phyloP scores from a whole-genome alignment of 2,113 vertebrate genomes.

The Hippopotamus amphibius region DNA sequence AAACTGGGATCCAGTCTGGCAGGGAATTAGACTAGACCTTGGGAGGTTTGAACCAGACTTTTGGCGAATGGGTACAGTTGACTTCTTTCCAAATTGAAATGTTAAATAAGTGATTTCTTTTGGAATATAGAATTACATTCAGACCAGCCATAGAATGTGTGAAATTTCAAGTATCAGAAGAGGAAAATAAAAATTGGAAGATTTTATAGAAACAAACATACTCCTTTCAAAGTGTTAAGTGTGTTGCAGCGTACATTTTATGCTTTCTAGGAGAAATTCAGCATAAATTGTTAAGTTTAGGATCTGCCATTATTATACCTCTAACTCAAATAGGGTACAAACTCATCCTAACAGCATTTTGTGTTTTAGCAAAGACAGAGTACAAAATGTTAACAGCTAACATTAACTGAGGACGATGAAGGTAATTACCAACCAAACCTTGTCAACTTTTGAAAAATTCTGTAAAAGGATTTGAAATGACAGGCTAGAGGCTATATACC shows the following conservation, averaged over 20 bases:
- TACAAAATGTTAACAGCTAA: neutral
- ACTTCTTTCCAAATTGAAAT: neutral
- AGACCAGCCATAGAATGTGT: neutral
- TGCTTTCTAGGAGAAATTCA: neutral
- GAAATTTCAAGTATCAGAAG: neutral
- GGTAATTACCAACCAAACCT: neutral
- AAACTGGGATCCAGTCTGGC: neutral
- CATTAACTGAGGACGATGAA: slow-evolving; percentile 17
- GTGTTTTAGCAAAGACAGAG: neutral
- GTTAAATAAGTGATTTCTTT: neutral
- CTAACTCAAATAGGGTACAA: neutral
- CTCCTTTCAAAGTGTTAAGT: neutral
- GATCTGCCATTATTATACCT: neutral
- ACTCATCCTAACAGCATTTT: neutral
- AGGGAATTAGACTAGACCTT: neutral
- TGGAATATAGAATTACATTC: neutral
- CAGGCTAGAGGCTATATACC: neutral
- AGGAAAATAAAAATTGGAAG: neutral
- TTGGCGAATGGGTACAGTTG: neutral
- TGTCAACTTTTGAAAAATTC: neutral
- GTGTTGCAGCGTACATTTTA: neutral
- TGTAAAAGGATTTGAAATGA: neutral
- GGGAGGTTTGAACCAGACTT: slow-evolving; percentile 12
- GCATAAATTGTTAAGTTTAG: neutral
- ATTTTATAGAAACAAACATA: neutral